A percentile compares a stretch with the other conserved stretches of the same genome.
Evolutionary conservation across 2,113 vertebrate genomes (phyloP).

Genomic region (Aptenodytes patagonicus): DNA sequence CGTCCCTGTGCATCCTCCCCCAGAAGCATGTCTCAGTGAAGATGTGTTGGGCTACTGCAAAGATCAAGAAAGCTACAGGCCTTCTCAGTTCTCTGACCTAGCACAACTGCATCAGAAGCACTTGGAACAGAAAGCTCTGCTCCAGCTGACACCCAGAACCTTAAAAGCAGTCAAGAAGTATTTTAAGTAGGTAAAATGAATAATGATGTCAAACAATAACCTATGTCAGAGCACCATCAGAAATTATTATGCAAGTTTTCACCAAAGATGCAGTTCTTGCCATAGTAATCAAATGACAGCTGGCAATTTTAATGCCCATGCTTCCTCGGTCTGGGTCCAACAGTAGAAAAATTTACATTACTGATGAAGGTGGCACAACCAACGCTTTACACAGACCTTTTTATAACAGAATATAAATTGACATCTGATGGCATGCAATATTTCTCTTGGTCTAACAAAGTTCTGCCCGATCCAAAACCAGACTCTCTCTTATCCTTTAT

Average conservation of each 20-base stretch:
- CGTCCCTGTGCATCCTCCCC: too few relatives aligned
- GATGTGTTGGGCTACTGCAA: neutral
- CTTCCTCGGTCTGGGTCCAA: neutral
- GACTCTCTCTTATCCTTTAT: neutral
- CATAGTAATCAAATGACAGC: neutral
- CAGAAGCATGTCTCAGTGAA: rapidly evolving
- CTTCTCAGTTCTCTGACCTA: neutral
- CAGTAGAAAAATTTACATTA: neutral
- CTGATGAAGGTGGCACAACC: neutral
- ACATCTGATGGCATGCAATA: neutral
- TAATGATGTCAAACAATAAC: neutral
- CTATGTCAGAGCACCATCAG: neutral
- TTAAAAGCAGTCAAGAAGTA: neutral
- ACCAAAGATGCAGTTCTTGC: neutral
- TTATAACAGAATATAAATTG: neutral
- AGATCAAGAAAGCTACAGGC: neutral
- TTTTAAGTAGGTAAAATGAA: neutral
- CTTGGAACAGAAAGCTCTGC: neutral
- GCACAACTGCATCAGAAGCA: neutral
- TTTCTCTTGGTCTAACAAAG: neutral
- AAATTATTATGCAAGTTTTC: neutral
- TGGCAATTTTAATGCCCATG: neutral
- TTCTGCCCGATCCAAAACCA: neutral
- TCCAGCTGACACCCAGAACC: neutral
- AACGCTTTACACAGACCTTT: neutral